A percentile compares a stretch with the other conserved stretches of the same genome.
These are phyloP conservation scores for Sclerodermus sp. DNA, from an alignment of 2,888 invertebrate species.

Conservation along the genomic window DNA sequence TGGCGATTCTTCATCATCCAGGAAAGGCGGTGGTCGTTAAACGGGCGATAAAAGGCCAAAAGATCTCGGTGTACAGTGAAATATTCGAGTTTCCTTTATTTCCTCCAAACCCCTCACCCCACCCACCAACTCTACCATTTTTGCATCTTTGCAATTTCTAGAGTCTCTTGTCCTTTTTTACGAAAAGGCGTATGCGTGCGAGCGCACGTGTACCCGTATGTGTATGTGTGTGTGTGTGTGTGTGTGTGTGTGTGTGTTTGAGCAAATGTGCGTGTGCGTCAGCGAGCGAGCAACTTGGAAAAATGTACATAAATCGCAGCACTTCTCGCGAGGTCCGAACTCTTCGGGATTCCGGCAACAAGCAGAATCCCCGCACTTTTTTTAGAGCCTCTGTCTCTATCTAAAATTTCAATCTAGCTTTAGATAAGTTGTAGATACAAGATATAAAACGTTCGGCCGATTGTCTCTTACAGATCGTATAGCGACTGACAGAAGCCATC, in stretches of 20 bases:
- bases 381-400: constrained; percentile 2
- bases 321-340: too few species aligned
- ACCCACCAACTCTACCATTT: not conserved
- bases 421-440: constrained; percentile 15
- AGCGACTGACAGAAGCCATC: not conserved
- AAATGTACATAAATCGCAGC: constrained; percentile 2
- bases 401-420: constrained; percentile 10
- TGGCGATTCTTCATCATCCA: not conserved
- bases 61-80: constrained; percentile 53
- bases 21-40: constrained; percentile 15
- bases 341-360: too few species aligned
- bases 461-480: too few species aligned
- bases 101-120: constrained; percentile 3
- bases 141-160: too few species aligned
- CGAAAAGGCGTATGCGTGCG: too few species aligned
- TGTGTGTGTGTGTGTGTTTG: too few species aligned
- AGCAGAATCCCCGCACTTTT: not conserved
- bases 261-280: constrained; percentile 21
- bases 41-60: constrained; percentile 39
- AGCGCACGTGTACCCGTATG: too few species aligned
- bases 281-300: constrained; percentile 14
- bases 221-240: too few species aligned
- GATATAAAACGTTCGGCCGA: not conserved
- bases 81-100: constrained; percentile 36
- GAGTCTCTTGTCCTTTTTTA: constrained; percentile 19